Evolutionary conservation across 2,888 invertebrate species (phyloP), one percentile per base, ranked within the genome.

Genomic region (Cylindroiulus punctatus): DNA sequence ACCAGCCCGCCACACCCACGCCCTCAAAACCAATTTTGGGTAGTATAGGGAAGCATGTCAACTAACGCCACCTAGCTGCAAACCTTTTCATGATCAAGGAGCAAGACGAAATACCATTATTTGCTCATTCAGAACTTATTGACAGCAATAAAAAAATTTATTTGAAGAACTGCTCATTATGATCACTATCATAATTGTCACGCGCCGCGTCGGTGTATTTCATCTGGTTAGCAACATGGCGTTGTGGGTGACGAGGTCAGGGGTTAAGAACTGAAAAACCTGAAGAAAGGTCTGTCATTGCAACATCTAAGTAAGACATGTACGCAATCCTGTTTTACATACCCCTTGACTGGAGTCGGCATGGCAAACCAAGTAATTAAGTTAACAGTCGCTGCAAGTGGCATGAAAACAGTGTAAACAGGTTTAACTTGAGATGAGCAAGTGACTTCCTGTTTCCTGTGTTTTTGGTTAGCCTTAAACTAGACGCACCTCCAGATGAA

Each of bases 101-200:
- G 36, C 36, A 8, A 22, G 22, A 65, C 22, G 26, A 65, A 65
- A 65, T 65, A 26, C 1, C 65, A 26, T 65, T 65, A 65, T 65
- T 65, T 65, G 22, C 65, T 65, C 65, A 65, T 65, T 26, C 22
- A 65, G 65, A 65, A 65, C 65, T 26, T 57, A 57, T 57, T 57
- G 22, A 2, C 22, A 22, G 57, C n/a, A n/a, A 65, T 65, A 26
- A 65, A 65, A 26, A 8, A 65, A 26, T 22, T 22, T 26, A 65
- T 65, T 65, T 65, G 65, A 65, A 26, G 65, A 65, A 65, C 22
- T 65, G 26, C 10, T 26, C 65, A 65, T 65, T 65, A 65, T 26
- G 22, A 65, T 26, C 12, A 26, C 65, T 12, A 65, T 65, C 65
- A 65, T 65, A 65, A 65, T 65, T 65, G 26, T 65, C 65, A 65